Conservation (phyloP, 35 echinoderm and acorn worm species). For the Apostichopus japonicus region DNA sequence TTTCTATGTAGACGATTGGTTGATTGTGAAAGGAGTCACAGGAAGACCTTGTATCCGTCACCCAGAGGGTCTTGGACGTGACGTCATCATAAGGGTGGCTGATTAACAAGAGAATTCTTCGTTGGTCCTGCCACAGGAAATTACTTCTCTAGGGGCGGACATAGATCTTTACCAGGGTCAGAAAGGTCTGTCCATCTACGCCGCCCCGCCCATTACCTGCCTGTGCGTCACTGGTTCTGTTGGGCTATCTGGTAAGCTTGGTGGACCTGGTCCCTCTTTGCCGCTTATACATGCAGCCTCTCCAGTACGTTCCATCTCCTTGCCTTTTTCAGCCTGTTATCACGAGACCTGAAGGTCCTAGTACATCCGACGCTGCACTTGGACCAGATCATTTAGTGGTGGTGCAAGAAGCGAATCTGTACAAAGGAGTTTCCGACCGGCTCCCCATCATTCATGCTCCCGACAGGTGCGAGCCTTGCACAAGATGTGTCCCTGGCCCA, state of each 20-base stretch:
- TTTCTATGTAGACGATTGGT: not conserved
- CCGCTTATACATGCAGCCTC: constrained; percentile 7
- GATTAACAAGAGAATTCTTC: too few relatives aligned
- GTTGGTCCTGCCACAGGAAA: too few relatives aligned
- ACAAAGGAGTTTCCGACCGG: not conserved
- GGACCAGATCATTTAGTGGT: not conserved
- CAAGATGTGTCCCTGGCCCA: not conserved
- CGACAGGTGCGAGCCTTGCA: not conserved
- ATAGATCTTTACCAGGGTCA: not conserved
- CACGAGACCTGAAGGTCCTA: not conserved
- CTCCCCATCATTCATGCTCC: not conserved
- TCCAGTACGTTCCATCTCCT: constrained; percentile 40
- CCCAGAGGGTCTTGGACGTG: too few relatives aligned
- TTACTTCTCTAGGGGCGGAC: too few relatives aligned
- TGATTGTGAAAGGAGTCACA: not conserved
- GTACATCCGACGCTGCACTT: not conserved
- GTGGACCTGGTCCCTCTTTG: not conserved
- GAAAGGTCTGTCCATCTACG: not conserved
- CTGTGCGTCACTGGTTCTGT: not conserved
- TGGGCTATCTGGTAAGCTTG: constrained; percentile 8
- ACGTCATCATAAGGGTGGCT: too few relatives aligned
- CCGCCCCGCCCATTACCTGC: not conserved
- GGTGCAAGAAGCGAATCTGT: not conserved
- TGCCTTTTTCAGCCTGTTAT: not conserved
- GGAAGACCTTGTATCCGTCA: too few relatives aligned